These are phyloP conservation scores for Clytia hemisphaerica DNA, from an alignment of 30 jellyfish, hydroid and myxozoan genomes.

Conservation along the genomic window DNA sequence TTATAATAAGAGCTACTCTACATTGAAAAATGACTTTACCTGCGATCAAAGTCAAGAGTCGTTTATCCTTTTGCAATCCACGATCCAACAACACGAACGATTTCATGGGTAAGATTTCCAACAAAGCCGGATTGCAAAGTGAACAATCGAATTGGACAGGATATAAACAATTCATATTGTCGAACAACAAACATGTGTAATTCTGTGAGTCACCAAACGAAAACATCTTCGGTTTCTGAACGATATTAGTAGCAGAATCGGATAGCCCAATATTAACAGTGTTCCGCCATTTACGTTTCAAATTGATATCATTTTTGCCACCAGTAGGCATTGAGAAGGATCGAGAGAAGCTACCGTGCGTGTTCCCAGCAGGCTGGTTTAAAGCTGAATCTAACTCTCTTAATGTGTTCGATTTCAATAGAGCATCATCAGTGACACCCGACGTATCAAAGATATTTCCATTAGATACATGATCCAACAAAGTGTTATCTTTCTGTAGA, in stretches of 20 bases:
- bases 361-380: not conserved
- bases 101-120: slow-evolving; percentile 54
- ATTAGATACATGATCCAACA: too few relatives aligned
- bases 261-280: not conserved
- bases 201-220: slow-evolving; percentile 15
- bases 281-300: slow-evolving; percentile 37
- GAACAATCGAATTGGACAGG: slow-evolving; percentile 54
- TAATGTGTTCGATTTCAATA: slow-evolving; percentile 3
- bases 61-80: slow-evolving; percentile 20
- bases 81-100: slow-evolving; percentile 28
- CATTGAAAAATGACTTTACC: slow-evolving; percentile 23
- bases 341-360: slow-evolving; percentile 3
- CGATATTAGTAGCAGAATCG: not conserved
- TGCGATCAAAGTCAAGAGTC: slow-evolving; percentile 54
- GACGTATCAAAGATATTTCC: not conserved
- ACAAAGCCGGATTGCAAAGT: slow-evolving; percentile 47
- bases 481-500: too few relatives aligned
- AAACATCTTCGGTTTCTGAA: slow-evolving; percentile 6
- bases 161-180: slow-evolving; percentile 51
- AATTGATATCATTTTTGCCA: not conserved
- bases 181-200: slow-evolving; percentile 35
- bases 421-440: not conserved
- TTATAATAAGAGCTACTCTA: too few relatives aligned
- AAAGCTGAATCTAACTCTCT: slow-evolving; percentile 21
- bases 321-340: slow-evolving; percentile 28